Base-by-base conservation (phyloP, 2,888 invertebrate genomes). In the Volucella inflata region DNA sequence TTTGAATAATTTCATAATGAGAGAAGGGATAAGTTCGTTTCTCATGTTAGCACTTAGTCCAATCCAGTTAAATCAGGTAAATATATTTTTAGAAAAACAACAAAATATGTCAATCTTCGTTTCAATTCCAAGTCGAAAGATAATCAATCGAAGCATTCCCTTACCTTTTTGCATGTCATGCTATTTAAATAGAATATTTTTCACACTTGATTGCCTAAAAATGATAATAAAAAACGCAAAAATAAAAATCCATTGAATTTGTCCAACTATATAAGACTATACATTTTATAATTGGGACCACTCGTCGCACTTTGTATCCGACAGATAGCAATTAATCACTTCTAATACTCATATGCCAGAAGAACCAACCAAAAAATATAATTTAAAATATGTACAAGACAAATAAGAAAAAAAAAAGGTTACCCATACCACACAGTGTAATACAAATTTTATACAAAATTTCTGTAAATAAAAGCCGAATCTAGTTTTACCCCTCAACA, bases 381-480 rank as follows among this genome's bases (percentile, higher is more conserved):
- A 46, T 11, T 14, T 16, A 11, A 40, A 40, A 17, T 51, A 16
- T 17, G 10, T 6, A 11, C 30, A 55, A 36, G 14, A 53, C 4
- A 8, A 36, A 55, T 46, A 36, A 36, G 12, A 40, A 42, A 50
- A 17, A 40, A 42, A 36, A 48, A 57, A 55, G 21, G 55, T 74
- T 40, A 59, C 59, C 59, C 65, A 65, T 59, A 67, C 57, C 67
- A 75, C 65, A 12, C 57, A 57, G 75, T 50, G 51, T n/a, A 36
- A 16, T 36, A 11, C 30, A n/a, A 53, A 42, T 42, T 14, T 53
- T 4, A 30, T 30, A 67, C 42, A 8, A n/a, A 55, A 44, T 55
- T 21, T 12, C 55, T 55, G 44, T 14, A 70, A 70, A 64, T 12
- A 53, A 21, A 46, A 44, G 44, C n/a, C 2, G 42, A 62, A 2